Percentiles rank a stretch among this genome's conserved stretches.
These are phyloP conservation scores for Onychomys leucogaster DNA, from an alignment of 2,797 vertebrate species.

Conservation along the genomic window DNA sequence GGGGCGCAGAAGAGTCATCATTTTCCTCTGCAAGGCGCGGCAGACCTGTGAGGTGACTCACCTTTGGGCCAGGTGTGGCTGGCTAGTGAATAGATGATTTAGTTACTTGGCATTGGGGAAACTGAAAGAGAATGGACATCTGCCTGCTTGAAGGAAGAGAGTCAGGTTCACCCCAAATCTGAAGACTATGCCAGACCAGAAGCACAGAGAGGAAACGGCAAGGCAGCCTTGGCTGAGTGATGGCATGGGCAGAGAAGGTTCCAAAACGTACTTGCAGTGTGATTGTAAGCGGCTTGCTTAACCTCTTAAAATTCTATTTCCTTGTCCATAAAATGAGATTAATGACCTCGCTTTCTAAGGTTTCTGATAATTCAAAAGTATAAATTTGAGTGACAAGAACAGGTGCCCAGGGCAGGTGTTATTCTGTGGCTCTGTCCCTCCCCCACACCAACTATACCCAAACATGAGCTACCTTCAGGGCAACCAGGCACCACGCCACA, in stretches of 20 bases:
- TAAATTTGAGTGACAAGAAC: not conserved
- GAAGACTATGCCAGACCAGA: not conserved
- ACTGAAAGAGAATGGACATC: not conserved
- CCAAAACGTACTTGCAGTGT: not conserved
- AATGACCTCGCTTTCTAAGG: not conserved
- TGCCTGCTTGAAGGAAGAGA: not conserved
- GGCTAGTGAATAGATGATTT: no score
- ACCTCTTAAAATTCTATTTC: not conserved
- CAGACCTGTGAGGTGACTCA: not conserved
- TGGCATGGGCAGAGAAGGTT: not conserved
- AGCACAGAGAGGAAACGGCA: not conserved
- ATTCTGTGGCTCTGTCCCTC: not conserved
- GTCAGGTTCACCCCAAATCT: not conserved
- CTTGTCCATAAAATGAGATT: not conserved
- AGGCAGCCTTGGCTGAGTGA: not conserved
- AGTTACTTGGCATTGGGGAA: accelerated
- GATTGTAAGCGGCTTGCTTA: not conserved
- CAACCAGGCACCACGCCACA: accelerated
- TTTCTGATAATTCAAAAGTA: not conserved
- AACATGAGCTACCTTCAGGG: not conserved
- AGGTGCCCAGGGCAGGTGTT: not conserved
- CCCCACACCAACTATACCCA: accelerated
- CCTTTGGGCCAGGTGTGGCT: slow-evolving; percentile 51
- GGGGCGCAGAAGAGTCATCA: slow-evolving; percentile 61
- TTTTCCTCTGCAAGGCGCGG: not conserved